These are phyloP conservation scores for Typhlichthys subterraneus DNA, from an alignment of 2,797 vertebrate genomes.

Conservation along the genomic window DNA sequence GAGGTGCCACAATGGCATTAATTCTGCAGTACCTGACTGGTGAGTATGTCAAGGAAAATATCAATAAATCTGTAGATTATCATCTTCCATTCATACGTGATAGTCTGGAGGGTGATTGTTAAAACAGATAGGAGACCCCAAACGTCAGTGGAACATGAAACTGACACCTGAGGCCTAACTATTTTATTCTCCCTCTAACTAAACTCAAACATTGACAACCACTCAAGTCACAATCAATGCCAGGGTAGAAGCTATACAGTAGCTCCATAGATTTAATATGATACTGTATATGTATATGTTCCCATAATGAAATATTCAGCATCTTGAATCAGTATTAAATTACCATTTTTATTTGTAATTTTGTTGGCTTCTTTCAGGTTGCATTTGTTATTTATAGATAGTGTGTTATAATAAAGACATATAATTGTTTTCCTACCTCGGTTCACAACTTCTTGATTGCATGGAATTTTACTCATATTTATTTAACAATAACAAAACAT, in stretches of 20 bases:
- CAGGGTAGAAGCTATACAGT: not conserved
- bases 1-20: slow-evolving; percentile 13
- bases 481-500: too few relatives aligned
- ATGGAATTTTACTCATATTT: too few relatives aligned
- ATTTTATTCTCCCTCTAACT: slow-evolving; percentile 1
- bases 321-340: too few relatives aligned
- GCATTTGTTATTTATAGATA: too few relatives aligned
- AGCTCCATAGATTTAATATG: too few relatives aligned
- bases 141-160: slow-evolving; percentile 17
- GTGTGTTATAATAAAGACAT: too few relatives aligned
- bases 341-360: too few relatives aligned
- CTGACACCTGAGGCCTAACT: slow-evolving; percentile 11
- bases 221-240: not conserved
- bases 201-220: slow-evolving; percentile 16
- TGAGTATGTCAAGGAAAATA: slow-evolving; percentile 18
- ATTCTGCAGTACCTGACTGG: slow-evolving; percentile 25
- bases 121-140: slow-evolving; percentile 23
- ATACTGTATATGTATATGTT: too few relatives aligned
- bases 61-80: slow-evolving; percentile 44
- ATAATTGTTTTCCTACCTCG: too few relatives aligned
- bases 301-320: not conserved
- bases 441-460: too few relatives aligned
- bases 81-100: slow-evolving; percentile 22
- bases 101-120: slow-evolving; percentile 24
- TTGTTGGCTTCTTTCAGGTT: too few relatives aligned